Percentiles rank a stretch among this genome's conserved stretches.
Conservation (phyloP, 2,888 invertebrate genomes). For the Orthosia gothica region DNA sequence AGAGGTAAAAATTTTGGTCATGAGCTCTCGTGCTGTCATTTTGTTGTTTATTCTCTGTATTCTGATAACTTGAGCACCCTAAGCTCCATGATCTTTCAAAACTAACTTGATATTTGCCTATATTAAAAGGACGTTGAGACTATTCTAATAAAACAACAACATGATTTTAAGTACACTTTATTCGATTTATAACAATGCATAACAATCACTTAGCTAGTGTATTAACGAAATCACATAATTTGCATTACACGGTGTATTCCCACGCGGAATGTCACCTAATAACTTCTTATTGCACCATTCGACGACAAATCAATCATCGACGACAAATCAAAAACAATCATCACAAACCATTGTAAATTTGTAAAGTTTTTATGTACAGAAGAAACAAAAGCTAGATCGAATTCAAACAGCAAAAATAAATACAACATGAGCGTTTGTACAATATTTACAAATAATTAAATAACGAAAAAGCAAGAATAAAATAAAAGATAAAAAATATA, state of each 20-base stretch:
- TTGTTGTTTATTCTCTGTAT: no score
- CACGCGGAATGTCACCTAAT: slow-evolving; percentile 45
- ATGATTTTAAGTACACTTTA: slow-evolving; percentile 41
- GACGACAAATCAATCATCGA: background rate
- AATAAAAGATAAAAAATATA: slow-evolving; percentile 32
- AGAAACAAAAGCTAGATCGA: background rate
- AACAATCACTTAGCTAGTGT: slow-evolving; percentile 48
- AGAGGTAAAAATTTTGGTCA: no score
- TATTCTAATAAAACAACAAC: slow-evolving; percentile 33
- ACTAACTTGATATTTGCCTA: no score
- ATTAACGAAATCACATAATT: slow-evolving; percentile 41
- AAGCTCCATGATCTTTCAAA: no score
- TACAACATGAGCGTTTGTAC: background rate
- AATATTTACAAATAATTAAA: slow-evolving; percentile 22
- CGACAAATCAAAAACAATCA: slow-evolving; percentile 15
- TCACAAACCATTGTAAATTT: background rate
- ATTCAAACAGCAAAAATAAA: slow-evolving; percentile 4
- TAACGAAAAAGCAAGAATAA: slow-evolving; percentile 28
- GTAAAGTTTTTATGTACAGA: slow-evolving; percentile 3
- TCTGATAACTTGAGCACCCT: no score
- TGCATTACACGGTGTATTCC: slow-evolving; percentile 39
- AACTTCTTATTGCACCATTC: slow-evolving; percentile 33
- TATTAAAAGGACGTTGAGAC: no score
- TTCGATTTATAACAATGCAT: slow-evolving; percentile 57
- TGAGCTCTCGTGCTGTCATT: no score